Percentiles rank a stretch among this genome's conserved stretches.
phyloP scores from a whole-genome alignment of 2,888 invertebrate genomes.

The Camponotus fellah region DNA sequence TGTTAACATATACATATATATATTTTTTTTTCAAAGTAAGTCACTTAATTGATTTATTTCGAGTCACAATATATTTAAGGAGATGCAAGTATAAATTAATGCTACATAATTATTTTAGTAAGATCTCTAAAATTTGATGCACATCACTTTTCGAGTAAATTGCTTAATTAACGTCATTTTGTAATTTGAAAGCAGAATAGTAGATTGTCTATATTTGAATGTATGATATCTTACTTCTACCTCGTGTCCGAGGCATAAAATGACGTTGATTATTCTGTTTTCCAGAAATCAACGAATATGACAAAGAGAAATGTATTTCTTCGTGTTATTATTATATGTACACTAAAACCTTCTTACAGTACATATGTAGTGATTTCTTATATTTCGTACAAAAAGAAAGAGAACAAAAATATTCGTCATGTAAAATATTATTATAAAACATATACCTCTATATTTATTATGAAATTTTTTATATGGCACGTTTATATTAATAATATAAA shows the following conservation, averaged over 20 bases:
- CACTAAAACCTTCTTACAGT: neutral
- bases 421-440: neutral
- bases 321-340: neutral
- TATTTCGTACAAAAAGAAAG: neutral
- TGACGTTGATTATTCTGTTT: constrained; percentile 15
- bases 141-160: constrained; percentile 36
- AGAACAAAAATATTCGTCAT: neutral
- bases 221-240: constrained; percentile 10
- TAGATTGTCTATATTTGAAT: constrained; percentile 41
- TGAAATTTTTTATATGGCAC: neutral
- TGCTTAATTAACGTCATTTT: constrained; percentile 46
- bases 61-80: constrained; percentile 20
- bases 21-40: neutral
- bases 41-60: constrained; percentile 3
- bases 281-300: neutral
- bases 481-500: neutral
- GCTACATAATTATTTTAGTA: constrained; percentile 29
- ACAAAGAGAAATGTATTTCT: constrained; percentile 3
- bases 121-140: constrained; percentile 26
- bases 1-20: neutral
- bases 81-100: constrained; percentile 30
- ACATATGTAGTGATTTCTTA: neutral
- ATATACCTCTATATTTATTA: neutral
- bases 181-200: constrained; percentile 15
- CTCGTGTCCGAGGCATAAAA: neutral